Base-by-base conservation (phyloP, 2,888 invertebrate species). In the Chrysolina haemoptera region DNA sequence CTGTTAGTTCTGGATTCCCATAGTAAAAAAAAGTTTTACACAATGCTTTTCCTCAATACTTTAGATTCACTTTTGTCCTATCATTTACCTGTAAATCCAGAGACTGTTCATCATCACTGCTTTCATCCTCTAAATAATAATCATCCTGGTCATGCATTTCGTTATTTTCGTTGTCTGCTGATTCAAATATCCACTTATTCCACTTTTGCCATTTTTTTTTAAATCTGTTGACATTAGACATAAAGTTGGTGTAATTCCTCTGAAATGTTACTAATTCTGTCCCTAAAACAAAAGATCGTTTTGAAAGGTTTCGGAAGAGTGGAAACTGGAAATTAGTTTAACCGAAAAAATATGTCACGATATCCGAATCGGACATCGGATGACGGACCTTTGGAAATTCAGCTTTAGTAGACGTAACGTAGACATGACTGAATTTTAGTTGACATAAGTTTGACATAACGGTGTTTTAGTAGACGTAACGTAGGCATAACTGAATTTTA, bases 321-420 rank as follows among this genome's bases (percentile, higher is more conserved):
- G 43, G 43, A 43, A 43, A 43, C 43, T 43, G 43, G 43, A 43
- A 43, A 2, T 43, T 43, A 43, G 43, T 43, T 43, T 43, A 43
- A 5, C 43, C 43, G 43, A 43, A 43, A 43, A 43, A 43, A 43
- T 43, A 43, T 43, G 43, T 43, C 43, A 8, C 43, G 12, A 43
- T 43, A 43, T 43, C 43, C 43, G 43, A 43, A 43, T 43, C 43
- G 43, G 43, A 43, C 43, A n/a, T n/a, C n/a, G n/a, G n/a, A n/a
- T n/a, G 12, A 12, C 4, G 43, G 43, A 43, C 27, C 27, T 27
- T 3, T 43, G 43, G 43, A 43, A 43, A 43, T 43, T 12, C 43
- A 43, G 43, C 43, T 43, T 27, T 27, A 27, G n/a, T n/a, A n/a
- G n/a, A n/a, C n/a, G n/a, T n/a, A n/a, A n/a, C n/a, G n/a, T n/a